Base-by-base conservation (phyloP, 2,113 vertebrate genomes). In the Lophotis ruficrista region DNA sequence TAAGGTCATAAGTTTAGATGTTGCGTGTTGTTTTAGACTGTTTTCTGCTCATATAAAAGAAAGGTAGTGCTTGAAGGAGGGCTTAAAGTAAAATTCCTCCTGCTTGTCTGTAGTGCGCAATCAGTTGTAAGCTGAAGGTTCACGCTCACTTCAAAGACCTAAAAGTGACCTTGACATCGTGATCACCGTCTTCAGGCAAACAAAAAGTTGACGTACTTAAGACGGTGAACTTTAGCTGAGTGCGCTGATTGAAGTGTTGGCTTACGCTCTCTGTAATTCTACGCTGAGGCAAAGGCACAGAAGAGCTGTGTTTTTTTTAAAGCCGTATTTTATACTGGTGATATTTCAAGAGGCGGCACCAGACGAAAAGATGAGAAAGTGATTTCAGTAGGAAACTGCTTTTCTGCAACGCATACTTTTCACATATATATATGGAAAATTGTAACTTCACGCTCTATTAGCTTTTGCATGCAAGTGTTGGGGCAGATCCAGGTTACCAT, bases 401-500 rank as follows among this genome's bases (percentile, higher is more conserved):
- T 83, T 96, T 93, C 90, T 91, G 90, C 50, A 41, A 2, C 0
- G 1, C 88, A n/a, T 96, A 5, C 56, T 96, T 97, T 69, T 94
- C 92, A 91, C 72, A 20, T 89, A 56, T 91, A 73, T 91, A 94
- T 95, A 89, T 93, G 91, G 91, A 96, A 97, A 96, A 95, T 73
- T 93, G 83, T 79, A 88, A 50, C 94, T 96, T 95, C 19, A 19
- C 4, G 53, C 95, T 82, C 70, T 87, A 3, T 96, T 94, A 93
- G 70, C 38, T 95, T 93, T 92, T 95, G 58, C 85, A 43, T 80
- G 80, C 64, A 57, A 95, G 54, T 90, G 68, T 78, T 93, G 91
- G 91, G 96, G 87, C 94, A 96, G 92, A 94, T 90, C 51, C 90
- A 81, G 94, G 88, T 82, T 97, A 79, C 96, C 90, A 93, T 96